Conservation (phyloP, 2,888 invertebrate genomes). For the Drosophila meridiana region DNA sequence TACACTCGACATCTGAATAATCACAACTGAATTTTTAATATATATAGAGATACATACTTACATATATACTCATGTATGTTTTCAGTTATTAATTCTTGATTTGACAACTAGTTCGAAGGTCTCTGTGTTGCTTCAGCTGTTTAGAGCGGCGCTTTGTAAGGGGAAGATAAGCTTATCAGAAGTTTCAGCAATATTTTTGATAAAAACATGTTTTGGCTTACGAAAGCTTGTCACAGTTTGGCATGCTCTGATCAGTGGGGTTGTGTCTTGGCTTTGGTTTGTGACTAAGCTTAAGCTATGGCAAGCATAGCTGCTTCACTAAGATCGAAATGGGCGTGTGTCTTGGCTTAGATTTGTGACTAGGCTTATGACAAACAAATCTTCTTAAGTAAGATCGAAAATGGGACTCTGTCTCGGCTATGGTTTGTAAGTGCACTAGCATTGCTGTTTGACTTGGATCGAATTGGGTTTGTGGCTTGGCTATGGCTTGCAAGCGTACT, state of each 20-base stretch:
- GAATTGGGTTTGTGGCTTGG: too few relatives aligned
- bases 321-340: neutral
- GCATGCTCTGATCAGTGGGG: constrained; percentile 11
- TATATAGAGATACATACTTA: too few relatives aligned
- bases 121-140: neutral
- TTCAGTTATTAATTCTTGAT: neutral
- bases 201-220: neutral
- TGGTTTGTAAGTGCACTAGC: too few relatives aligned
- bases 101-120: neutral
- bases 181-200: neutral
- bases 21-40: neutral
- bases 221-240: constrained; percentile 5
- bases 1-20: neutral
- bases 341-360: neutral
- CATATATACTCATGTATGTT: neutral
- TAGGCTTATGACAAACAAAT: neutral
- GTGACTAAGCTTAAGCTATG: neutral
- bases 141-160: neutral
- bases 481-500: too few relatives aligned
- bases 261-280: constrained; percentile 2
- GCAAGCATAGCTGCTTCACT: neutral
- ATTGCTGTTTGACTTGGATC: too few relatives aligned
- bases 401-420: too few relatives aligned
- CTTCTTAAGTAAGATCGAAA: too few relatives aligned
- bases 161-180: too few relatives aligned